Base-by-base conservation (phyloP, 2,888 invertebrate species). In the Leucoptera coffeella region DNA sequence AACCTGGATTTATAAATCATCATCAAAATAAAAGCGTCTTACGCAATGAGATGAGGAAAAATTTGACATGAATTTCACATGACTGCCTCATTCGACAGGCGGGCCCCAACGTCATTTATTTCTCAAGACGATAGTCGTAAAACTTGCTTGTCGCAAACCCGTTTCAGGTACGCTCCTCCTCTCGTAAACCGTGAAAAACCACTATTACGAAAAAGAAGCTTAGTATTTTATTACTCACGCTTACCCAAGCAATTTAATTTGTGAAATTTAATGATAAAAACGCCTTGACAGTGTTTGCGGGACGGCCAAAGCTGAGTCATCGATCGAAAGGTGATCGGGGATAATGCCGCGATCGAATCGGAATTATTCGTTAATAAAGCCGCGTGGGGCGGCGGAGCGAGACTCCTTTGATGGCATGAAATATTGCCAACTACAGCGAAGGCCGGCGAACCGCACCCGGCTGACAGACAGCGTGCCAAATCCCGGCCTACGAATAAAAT, bases 401-500 rank as follows among this genome's bases (percentile, higher is more conserved):
- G 51, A 54, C 56, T 57, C 54, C 56, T 65, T 62, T 62, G 61
- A 61, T 52, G 57, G 47, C 50, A 51, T 59, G 61, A 61, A 64
- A 62, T 60, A 62, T 60, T 54, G 57, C 53, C 52, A 40, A 42
- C 44, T 57, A 52, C 38, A 38, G 38, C 41, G 45, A 45, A 46
- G 43, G 53, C 50, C 43, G 42, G 35, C 43, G 37, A 26, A 22
- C 21, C 19, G 22, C 22, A 17, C 17, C 6, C 9, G 12, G 24
- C 29, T 32, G 32, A 29, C 29, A 32, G 29, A 31, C 29, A 31
- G 28, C 23, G 27, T 21, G 22, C 53, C 45, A 51, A 62, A 62
- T 61, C 57, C 54, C 50, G 47, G 59, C 56, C 58, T 55, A 55
- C 58, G 23, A 61, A 62, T 60, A 64, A 65, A 69, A 65, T 59